phyloP scores from a whole-genome alignment of 2,113 vertebrate genomes.

The Ceyx melanurus region DNA sequence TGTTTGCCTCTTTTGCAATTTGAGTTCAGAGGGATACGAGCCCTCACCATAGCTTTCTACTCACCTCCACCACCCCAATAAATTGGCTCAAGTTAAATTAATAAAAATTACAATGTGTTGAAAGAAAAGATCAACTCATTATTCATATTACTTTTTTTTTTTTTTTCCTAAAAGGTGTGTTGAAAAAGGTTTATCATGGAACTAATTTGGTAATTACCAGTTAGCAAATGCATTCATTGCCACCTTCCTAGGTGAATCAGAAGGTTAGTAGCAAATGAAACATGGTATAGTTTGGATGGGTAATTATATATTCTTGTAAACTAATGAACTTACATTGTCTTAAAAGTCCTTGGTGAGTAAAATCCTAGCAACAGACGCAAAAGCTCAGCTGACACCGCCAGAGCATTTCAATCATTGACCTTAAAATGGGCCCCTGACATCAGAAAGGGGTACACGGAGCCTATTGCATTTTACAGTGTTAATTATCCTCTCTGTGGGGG shows the following conservation, averaged over 20 bases:
- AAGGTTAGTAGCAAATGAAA: slow-evolving; percentile 60
- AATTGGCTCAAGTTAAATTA: slow-evolving; percentile 62
- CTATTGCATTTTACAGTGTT: neutral
- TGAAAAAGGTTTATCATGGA: slow-evolving; percentile 74
- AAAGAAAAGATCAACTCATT: slow-evolving; percentile 66
- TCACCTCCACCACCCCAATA: neutral
- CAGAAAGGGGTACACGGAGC: neutral
- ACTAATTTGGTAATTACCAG: slow-evolving; percentile 75
- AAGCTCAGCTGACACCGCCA: neutral
- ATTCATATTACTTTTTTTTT: slow-evolving; percentile 58
- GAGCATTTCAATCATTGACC: neutral
- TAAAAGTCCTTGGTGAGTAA: slow-evolving; percentile 52
- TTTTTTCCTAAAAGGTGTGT: slow-evolving; percentile 31
- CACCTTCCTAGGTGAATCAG: slow-evolving; percentile 61
- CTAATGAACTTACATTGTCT: slow-evolving; percentile 58
- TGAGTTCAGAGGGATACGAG: slow-evolving; percentile 47
- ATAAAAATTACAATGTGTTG: slow-evolving; percentile 66
- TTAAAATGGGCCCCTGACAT: neutral
- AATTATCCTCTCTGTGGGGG: neutral
- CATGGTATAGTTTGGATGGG: slow-evolving; percentile 38
- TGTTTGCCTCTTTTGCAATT: slow-evolving; percentile 18
- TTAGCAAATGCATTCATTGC: slow-evolving; percentile 56
- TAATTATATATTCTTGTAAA: slow-evolving; percentile 72
- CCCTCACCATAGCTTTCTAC: neutral
- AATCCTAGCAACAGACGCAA: slow-evolving; percentile 9